These are phyloP conservation scores for Xenopus laevis DNA, from an alignment of 2,113 vertebrate genomes.

Conservation along the genomic window DNA sequence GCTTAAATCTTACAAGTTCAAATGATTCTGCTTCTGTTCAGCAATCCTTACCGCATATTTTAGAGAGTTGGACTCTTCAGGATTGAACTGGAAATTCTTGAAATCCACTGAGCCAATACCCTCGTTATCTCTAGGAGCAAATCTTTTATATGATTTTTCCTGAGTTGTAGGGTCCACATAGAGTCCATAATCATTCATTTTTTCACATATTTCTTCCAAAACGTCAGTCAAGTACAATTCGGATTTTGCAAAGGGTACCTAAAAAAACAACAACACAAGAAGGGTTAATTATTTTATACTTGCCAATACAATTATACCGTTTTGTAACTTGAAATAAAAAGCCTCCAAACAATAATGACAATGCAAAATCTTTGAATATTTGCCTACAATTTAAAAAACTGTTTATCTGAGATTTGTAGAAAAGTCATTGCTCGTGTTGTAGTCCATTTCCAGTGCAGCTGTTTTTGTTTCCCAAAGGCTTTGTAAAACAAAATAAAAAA, in stretches of 20 bases:
- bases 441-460: conserved; percentile 62
- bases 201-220: conserved; percentile 68
- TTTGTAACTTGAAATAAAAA: conserved; percentile 2
- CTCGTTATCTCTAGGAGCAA: conserved; percentile 63
- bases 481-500: conserved; percentile 54
- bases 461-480: conserved; percentile 64
- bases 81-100: conserved; percentile 68
- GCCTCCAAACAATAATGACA: neutral
- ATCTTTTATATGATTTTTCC: conserved; percentile 64
- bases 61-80: conserved; percentile 64
- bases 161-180: conserved; percentile 64
- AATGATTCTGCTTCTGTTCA: too few species aligned
- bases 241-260: conserved; percentile 72
- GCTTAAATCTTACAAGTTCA: too few species aligned
- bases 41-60: conserved; percentile 71
- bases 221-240: conserved; percentile 72
- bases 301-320: neutral
- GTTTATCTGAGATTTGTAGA: conserved; percentile 35
- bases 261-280: neutral
- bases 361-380: too few species aligned
- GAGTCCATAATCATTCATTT: conserved; percentile 73
- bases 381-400: too few species aligned
- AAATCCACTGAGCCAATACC: conserved; percentile 62
- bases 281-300: neutral
- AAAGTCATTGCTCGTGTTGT: conserved; percentile 51